phyloP scores from a whole-genome alignment of 2,113 vertebrate genomes.

The Dascyllus trimaculatus region DNA sequence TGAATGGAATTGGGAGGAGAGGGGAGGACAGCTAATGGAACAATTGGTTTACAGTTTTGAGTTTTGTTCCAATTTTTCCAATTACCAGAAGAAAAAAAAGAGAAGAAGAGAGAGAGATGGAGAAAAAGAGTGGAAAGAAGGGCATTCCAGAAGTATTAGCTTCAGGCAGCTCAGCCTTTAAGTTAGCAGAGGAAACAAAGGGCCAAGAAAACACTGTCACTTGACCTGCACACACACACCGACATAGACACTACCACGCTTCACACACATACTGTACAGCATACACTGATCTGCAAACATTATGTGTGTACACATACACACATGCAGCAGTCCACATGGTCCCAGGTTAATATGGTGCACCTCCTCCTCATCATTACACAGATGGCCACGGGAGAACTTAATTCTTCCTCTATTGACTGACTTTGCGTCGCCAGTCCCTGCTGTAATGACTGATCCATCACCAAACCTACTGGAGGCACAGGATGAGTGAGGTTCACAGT shows the following conservation, averaged over 20 bases:
- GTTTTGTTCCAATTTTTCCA: slow-evolving; percentile 46
- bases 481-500: slow-evolving; percentile 35
- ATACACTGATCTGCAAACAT: slow-evolving; percentile 24
- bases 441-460: slow-evolving; percentile 75
- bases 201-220: slow-evolving; percentile 33
- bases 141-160: slow-evolving; percentile 70
- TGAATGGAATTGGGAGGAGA: slow-evolving; percentile 16
- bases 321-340: slow-evolving; percentile 41
- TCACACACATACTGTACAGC: slow-evolving; percentile 3
- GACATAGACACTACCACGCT: not conserved
- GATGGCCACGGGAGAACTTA: slow-evolving; percentile 79
- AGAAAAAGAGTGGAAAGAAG: slow-evolving; percentile 33
- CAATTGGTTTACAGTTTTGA: slow-evolving; percentile 36
- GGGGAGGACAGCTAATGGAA: slow-evolving; percentile 28
- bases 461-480: slow-evolving; percentile 59
- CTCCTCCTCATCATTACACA: slow-evolving; percentile 74
- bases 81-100: slow-evolving; percentile 31
- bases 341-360: slow-evolving; percentile 77
- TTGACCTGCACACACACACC: slow-evolving; percentile 42
- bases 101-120: slow-evolving; percentile 30
- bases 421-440: slow-evolving; percentile 66
- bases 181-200: slow-evolving; percentile 48
- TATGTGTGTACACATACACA: slow-evolving; percentile 18
- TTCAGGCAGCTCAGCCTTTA: slow-evolving; percentile 53
- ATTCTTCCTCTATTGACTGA: slow-evolving; percentile 80